Percentiles rank a stretch among this genome's conserved stretches.
These are phyloP conservation scores for Helogale parvula DNA, from an alignment of 2,113 vertebrate genomes.

Conservation along the genomic window DNA sequence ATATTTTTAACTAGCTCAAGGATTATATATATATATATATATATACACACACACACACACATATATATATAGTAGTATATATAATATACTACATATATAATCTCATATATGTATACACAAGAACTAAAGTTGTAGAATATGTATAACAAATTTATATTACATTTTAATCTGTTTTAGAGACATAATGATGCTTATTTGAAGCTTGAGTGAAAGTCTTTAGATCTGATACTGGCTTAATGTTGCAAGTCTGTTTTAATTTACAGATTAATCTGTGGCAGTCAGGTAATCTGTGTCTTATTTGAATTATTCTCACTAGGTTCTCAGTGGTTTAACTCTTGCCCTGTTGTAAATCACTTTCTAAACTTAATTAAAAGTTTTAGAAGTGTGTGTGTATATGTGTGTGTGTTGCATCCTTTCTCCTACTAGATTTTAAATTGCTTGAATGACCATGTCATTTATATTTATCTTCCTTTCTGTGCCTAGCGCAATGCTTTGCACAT, in stretches of 20 bases:
- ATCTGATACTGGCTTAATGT: background rate
- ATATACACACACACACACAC: background rate
- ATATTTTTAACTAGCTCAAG: background rate
- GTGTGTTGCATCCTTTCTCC: constrained; percentile 24
- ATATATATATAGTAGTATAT: background rate
- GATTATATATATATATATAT: background rate
- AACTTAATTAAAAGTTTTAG: constrained; percentile 51
- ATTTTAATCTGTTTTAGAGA: constrained; percentile 20
- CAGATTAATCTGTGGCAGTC: background rate
- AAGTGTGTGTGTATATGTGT: background rate
- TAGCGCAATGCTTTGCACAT: background rate
- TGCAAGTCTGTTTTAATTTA: constrained; percentile 40
- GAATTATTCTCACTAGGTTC: constrained; percentile 51
- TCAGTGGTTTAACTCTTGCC: constrained; percentile 40
- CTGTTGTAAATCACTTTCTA: constrained; percentile 36
- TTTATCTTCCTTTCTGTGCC: background rate
- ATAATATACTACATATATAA: background rate
- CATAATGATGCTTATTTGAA: constrained; percentile 24
- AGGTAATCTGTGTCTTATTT: background rate
- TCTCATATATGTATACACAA: background rate
- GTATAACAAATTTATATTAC: background rate
- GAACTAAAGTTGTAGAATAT: constrained; percentile 28
- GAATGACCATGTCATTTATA: background rate
- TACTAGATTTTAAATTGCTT: constrained; percentile 5
- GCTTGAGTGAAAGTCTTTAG: constrained; percentile 30